A percentile compares a stretch with the other conserved stretches of the same genome.
These are phyloP conservation scores for Metellina segmentata DNA, from an alignment of 2,888 invertebrate species.

Conservation along the genomic window DNA sequence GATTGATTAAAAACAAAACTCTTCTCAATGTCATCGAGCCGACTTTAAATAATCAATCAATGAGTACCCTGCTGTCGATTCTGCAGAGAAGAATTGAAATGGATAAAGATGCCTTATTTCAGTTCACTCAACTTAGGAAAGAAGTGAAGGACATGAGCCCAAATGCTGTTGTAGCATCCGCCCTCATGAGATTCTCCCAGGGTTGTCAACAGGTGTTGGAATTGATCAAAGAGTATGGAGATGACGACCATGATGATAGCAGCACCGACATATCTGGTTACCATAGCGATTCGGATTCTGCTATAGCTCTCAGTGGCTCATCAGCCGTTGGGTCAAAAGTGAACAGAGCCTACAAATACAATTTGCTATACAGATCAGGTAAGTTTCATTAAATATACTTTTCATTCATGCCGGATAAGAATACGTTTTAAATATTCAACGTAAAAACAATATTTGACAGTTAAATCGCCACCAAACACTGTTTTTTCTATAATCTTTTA, in stretches of 20 bases:
- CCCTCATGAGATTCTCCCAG: conserved; percentile 83
- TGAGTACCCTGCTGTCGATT: conserved; percentile 87
- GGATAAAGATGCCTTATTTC: conserved; percentile 91
- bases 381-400: conserved; percentile 62
- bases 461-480: too few species aligned
- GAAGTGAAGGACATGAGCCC: conserved; percentile 84
- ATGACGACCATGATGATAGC: conserved; percentile 81
- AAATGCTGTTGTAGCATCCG: conserved; percentile 84
- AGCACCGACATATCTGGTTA: conserved; percentile 89
- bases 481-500: too few species aligned
- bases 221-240: conserved; percentile 85
- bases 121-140: conserved; percentile 84
- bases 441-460: too few species aligned
- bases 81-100: conserved; percentile 91
- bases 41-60: conserved; percentile 89
- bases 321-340: conserved; percentile 81
- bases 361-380: conserved; percentile 83
- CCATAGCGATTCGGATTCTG: conserved; percentile 89
- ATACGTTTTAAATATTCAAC: too few species aligned
- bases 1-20: conserved; percentile 95
- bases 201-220: conserved; percentile 85
- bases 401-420: too few species aligned
- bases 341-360: conserved; percentile 81
- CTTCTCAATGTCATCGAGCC: conserved; percentile 87
- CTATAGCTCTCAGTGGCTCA: conserved; percentile 82